Evolutionary conservation across 2,888 invertebrate species (phyloP), one percentile per base, ranked within the genome.

Genomic region (Lissonota sp.): DNA sequence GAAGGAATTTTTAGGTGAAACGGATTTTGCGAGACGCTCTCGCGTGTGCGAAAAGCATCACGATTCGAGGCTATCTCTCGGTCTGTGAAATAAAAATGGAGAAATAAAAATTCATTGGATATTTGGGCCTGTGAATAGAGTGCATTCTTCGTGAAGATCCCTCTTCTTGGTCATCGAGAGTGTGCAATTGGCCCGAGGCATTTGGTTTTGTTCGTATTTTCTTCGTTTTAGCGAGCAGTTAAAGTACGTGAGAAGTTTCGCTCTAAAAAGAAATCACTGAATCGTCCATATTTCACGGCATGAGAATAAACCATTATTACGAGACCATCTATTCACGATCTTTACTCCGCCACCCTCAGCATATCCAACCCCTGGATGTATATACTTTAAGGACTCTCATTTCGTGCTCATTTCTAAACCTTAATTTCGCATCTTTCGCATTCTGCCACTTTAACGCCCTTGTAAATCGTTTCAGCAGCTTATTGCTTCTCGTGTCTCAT

Each of bases 381-480:
- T 42, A 62, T 66, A 46, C 49, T 51, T 51, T 39, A 39, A 49
- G 42, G 7, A 26, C n/a, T 37, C 37, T 37, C 12, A 37, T 51
- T 39, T 51, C 26, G 6, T 49, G 46, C 37, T 51, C 12, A 49
- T 10, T 66, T 39, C 55, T 8, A 1, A 6, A 8, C 57, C 10
- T 37, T 37, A 42, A 44, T 55, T 55, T 46, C 58, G 42, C 39
- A 49, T 51, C 60, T 46, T 60, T 60, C 58, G 12, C 58, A 46
- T 37, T 46, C 14, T n/a, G n/a, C 66, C 6, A 5, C 14, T 12
- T 37, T 42, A 39, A 74, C 14, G 58, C 73, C 57, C 64, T 40
- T 39, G 57, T 16, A 55, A 66, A 64, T 74, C 57, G 57, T 66
- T 66, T 73, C 57, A 57, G 73, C 64, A 64, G 67, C 75, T 67